These are phyloP conservation scores for Microcebus ravelobensis DNA, from an alignment of 2,113 vertebrate species.

Conservation along the genomic window DNA sequence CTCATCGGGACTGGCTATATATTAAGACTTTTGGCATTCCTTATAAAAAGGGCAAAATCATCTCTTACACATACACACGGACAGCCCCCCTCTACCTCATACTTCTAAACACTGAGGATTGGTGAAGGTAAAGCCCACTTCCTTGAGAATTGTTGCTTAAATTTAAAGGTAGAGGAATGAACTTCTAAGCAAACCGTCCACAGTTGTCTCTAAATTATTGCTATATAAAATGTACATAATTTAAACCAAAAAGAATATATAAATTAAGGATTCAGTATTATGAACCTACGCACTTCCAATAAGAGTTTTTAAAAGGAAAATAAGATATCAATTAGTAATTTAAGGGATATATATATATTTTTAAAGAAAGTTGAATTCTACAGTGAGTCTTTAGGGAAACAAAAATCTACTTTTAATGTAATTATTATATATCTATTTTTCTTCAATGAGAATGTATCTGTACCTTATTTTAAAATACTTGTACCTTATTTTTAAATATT, in stretches of 20 bases:
- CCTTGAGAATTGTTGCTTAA: neutral
- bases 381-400: neutral
- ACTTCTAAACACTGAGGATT: neutral
- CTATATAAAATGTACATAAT: neutral
- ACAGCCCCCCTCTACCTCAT: neutral
- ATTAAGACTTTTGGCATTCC: neutral
- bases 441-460: neutral
- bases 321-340: neutral
- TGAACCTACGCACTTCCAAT: neutral
- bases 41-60: neutral
- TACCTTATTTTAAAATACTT: neutral
- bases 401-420: neutral
- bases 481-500: neutral
- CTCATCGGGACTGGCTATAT: neutral
- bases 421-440: neutral
- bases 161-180: neutral
- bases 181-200: neutral
- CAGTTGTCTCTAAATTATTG: neutral
- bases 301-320: conserved; percentile 40
- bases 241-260: neutral
- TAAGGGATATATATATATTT: neutral
- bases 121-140: neutral
- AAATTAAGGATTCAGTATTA: neutral
- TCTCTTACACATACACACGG: neutral
- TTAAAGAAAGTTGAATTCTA: neutral